Base-by-base conservation (phyloP, 2,797 vertebrate genomes). In the Ceryle rudis region DNA sequence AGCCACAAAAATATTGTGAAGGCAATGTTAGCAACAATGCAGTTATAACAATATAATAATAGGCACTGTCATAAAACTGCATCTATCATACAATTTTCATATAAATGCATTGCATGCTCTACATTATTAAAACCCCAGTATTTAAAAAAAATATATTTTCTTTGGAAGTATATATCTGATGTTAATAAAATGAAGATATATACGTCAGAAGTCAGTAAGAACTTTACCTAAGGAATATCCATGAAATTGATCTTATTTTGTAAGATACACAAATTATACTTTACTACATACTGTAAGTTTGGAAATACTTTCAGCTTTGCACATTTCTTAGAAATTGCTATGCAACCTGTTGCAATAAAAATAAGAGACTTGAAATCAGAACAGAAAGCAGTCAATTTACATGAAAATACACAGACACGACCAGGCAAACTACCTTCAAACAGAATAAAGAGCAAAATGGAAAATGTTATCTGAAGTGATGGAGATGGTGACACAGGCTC, bases 331-430 rank as follows among this genome's bases (percentile, higher is more conserved):
- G 85, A 95, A 89, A 97, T 94, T 77, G 51, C 75, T 80, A 93
- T 83, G 70, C 37, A 96, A 94, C 44, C 78, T 60, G 6, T 23
- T 83, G 61, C 44, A 69, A 73, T 91, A 86, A 83, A 86, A 93
- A 90, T 44, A 74, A 92, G 23, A 94, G 71, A 89, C 22, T 12
- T 69, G 82, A 93, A 97, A 94, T 93, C 44, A 73, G 81, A 60
- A 46, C 65, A 58, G 80, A 95, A 95, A 92, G 62, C 73, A 94
- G 84, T 60, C 47, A 86, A 91, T 95, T 95, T 96, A 92, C 81
- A 97, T 96, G 51, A 90, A 97, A 96, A 96, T 84, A 96, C 29
- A 92, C 4, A 88, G 73, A 94, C 70, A 58, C 64, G 66, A 94
- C 78, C 84, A 94, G 42, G 61, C 90, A 81, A 95, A 89, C 55